Base-by-base conservation (phyloP, 2,797 vertebrate genomes). In the Neosilurus hyrtlii region DNA sequence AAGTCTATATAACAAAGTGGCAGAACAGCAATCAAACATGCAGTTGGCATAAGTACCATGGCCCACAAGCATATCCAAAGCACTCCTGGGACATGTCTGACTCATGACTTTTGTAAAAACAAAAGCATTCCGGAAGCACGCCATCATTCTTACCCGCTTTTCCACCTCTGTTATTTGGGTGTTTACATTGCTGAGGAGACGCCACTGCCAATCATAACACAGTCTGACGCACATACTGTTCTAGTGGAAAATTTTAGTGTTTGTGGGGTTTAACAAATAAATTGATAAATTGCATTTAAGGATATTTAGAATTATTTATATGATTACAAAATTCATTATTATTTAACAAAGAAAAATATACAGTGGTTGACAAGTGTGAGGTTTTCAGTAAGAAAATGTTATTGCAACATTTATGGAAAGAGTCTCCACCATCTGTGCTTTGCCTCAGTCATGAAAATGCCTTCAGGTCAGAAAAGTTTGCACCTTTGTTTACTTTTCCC, bases 81-180 rank as follows among this genome's bases (percentile, higher is more conserved):
- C 56, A 76, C 30, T 59, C 56, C 30, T 43, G 20, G 56, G 11
- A 43, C 10, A n/a, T 59, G 56, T 49, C 56, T 75, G 54, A 59
- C 73, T 75, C 56, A 37, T 37, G 54, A 12, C 18, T 76, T 61
- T 43, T 76, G 9, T 75, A 3, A 43, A 59, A 43, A 59, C 30
- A 61, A 76, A 61, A 61, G 18, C 56, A 76, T 76, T 61, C 73
- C 72, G 12, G 54, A 30, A 22, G 20, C 54, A 74, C 57, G 57
- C 30, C 4, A 11, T 76, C 56, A 76, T 37, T 37, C 73, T 59
- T 61, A 59, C 56, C 12, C 7, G 30, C 73, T 43, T 59, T 22
- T 57, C 26, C 52, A 18, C 24, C 4, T 30, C 15, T 35, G 52
- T 56, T 54, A 54, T 43, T 59, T 9, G 2, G 3, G 30, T 76